phyloP scores from a whole-genome alignment of 2,888 invertebrate genomes.

The Pinctada fucata region DNA sequence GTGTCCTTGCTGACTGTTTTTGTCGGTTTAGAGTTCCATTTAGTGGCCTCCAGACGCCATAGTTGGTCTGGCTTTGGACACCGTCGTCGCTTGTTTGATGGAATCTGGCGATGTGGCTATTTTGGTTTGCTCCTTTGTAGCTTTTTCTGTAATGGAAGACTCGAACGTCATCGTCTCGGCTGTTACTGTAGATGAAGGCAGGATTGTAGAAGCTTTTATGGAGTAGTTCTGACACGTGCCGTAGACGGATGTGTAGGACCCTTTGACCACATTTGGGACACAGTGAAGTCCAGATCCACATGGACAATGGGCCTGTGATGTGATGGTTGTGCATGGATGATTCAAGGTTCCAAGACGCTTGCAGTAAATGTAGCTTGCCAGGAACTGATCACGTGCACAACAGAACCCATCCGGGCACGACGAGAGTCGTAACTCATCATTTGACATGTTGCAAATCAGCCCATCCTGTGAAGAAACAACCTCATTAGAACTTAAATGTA shows the following conservation, averaged over 20 bases:
- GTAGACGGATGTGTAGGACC: slow-evolving; percentile 42
- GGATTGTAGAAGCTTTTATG: not conserved
- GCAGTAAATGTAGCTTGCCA: slow-evolving; percentile 51
- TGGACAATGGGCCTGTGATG: slow-evolving; percentile 44
- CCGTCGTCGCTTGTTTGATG: not conserved
- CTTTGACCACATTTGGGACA: slow-evolving; percentile 42
- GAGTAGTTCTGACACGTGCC: slow-evolving; percentile 37
- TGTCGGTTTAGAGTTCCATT: too few relatives aligned
- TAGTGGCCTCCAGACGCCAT: too few relatives aligned
- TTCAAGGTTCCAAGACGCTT: slow-evolving; percentile 33
- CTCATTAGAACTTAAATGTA: too few relatives aligned
- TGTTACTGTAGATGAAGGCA: not conserved
- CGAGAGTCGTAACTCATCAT: slow-evolving; percentile 5
- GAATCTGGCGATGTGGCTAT: not conserved
- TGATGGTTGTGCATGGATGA: slow-evolving; percentile 41
- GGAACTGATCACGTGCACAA: slow-evolving; percentile 53
- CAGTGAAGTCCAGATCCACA: slow-evolving; percentile 42
- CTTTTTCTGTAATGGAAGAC: too few relatives aligned
- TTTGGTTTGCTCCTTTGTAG: too few relatives aligned
- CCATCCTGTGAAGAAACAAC: not conserved
- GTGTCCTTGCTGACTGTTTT: too few relatives aligned
- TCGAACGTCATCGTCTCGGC: not conserved
- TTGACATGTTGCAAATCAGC: slow-evolving; percentile 19
- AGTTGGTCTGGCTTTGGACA: not conserved
- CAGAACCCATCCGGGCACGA: slow-evolving; percentile 48